These are phyloP conservation scores for Malacoraja senta DNA, from an alignment of 2,797 vertebrate species.

Conservation along the genomic window DNA sequence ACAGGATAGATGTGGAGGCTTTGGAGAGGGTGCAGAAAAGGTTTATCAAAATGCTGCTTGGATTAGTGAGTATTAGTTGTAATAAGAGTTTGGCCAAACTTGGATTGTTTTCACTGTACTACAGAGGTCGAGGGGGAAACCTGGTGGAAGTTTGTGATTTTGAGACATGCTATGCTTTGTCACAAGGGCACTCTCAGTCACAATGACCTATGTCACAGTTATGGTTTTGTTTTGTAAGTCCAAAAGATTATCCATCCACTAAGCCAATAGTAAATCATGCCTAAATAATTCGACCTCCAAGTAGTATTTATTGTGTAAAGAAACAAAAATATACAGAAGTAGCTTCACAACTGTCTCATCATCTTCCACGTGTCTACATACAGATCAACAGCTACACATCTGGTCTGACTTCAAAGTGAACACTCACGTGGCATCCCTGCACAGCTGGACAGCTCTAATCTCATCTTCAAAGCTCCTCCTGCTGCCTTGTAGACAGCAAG, in stretches of 20 bases:
- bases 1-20: too few species aligned
- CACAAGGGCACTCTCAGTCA: background rate
- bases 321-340: background rate
- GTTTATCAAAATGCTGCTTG: too few species aligned
- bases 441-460: background rate
- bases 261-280: background rate
- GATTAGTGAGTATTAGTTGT: too few species aligned
- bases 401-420: background rate
- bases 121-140: too few species aligned
- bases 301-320: background rate
- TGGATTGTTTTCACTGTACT: too few species aligned
- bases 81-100: too few species aligned
- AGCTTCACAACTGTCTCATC: background rate
- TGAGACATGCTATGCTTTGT: background rate
- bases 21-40: too few species aligned
- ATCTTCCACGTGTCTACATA: background rate
- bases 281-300: background rate
- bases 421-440: background rate
- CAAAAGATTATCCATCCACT: background rate
- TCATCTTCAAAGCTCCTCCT: constrained; percentile 2
- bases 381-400: background rate
- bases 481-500: background rate
- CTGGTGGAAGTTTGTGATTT: background rate
- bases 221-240: background rate
- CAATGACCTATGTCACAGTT: background rate